Base-by-base conservation (phyloP, 53 echinoderm and acorn worm genomes). In the Henricia sp. region DNA sequence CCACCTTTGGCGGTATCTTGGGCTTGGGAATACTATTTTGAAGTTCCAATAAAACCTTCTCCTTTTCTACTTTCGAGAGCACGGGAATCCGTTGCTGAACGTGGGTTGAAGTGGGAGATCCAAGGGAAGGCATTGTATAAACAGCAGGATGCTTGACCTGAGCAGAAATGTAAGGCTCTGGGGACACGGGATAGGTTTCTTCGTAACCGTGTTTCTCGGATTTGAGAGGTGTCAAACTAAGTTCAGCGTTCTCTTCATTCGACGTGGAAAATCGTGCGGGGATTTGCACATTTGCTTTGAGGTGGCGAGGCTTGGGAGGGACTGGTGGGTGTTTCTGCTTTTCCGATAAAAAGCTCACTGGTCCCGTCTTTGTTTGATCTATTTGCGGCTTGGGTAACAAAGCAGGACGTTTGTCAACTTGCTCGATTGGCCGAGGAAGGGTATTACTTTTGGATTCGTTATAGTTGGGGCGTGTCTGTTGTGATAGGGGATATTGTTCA, bases 151-250 rank as follows among this genome's bases (percentile, higher is more conserved):
- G 41, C 39, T 76, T 76, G 39, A 76, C 43, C 58, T 56, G 58
- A 1, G 76, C 76, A 16, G 76, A 76, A 41, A 76, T 76, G 41
- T 76, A 76, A 25, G 76, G 76, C 30, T 76, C 42, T 13, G 76
- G 76, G 2, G 57, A 76, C 76, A 76, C 41, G 13, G 26, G 76
- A 23, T 25, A 76, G 10, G 57, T 32, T 27, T 57, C 57, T 58
- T 55, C 57, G 5, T 76, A 17, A 59, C 28, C 27, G n/a, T 40
- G 28, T 56, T 40, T 1, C 25, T 76, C 58, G 21, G 39, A 26
- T 24, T 76, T 59, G 4, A 58, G 32, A 59, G 39, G n/a, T 9
- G 42, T 58, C 1, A 58, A 38, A 8, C 58, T 42, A 37, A 55
- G 28, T 28, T n/a, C 4, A 27, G 44, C 20, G 14, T 57, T 19